These are phyloP conservation scores for Stomatorhinus walkeri DNA, from an alignment of 2,797 vertebrate genomes.

Conservation along the genomic window DNA sequence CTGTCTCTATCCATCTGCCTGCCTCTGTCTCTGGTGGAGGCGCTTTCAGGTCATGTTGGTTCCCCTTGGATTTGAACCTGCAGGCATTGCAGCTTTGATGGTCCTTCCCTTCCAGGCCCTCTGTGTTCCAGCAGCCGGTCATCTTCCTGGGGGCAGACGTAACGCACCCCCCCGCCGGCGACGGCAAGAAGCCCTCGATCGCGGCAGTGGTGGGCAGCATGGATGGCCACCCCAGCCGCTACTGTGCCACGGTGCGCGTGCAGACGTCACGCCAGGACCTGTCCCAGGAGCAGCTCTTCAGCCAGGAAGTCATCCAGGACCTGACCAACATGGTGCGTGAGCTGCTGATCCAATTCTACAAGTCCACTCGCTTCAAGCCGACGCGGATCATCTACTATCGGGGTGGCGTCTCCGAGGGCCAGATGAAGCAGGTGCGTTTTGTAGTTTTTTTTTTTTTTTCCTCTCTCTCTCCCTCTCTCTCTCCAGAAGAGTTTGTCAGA, in stretches of 20 bases:
- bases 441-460: not conserved
- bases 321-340: slow-evolving; percentile 96
- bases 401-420: slow-evolving; percentile 93
- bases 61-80: not conserved
- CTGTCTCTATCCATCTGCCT: too few relatives aligned
- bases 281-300: slow-evolving; percentile 92
- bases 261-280: slow-evolving; percentile 94
- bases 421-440: slow-evolving; percentile 88
- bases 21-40: not conserved
- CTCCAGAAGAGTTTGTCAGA: not conserved
- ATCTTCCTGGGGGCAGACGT: slow-evolving; percentile 94
- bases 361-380: slow-evolving; percentile 96
- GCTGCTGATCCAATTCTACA: slow-evolving; percentile 96
- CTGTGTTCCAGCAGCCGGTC: slow-evolving; percentile 95
- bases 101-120: slow-evolving; percentile 77
- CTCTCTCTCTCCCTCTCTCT: too few relatives aligned
- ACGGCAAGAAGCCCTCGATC: slow-evolving; percentile 94
- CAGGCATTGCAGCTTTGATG: slow-evolving; percentile 70
- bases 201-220: slow-evolving; percentile 96
- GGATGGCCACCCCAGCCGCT: slow-evolving; percentile 95
- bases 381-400: slow-evolving; percentile 96
- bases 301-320: slow-evolving; percentile 97
- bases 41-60: not conserved
- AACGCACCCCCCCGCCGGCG: slow-evolving; percentile 88
- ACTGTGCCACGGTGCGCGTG: slow-evolving; percentile 95